Evolutionary conservation across 2,888 invertebrate genomes (phyloP).

Genomic region (Druceiella hillmani): DNA sequence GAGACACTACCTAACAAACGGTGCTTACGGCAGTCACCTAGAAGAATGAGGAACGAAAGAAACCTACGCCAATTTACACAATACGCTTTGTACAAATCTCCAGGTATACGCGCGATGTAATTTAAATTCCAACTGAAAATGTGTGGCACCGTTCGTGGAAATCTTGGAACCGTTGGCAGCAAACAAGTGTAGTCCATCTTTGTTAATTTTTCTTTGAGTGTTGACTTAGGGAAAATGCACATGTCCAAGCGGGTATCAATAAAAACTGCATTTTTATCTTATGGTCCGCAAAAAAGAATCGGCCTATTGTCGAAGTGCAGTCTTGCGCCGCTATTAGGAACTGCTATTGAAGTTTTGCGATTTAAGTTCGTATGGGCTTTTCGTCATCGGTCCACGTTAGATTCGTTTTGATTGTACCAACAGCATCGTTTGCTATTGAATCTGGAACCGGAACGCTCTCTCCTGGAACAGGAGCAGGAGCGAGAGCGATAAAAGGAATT

Average conservation of each 20-base stretch:
- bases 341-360: too few species aligned
- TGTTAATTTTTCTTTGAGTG: constrained; percentile 6
- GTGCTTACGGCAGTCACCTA: constrained; percentile 22
- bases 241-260: too few species aligned
- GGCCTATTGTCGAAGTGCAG: constrained; percentile 12
- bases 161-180: constrained; percentile 27
- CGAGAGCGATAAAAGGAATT: too few species aligned
- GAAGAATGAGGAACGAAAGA: constrained; percentile 21
- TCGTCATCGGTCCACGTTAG: too few species aligned
- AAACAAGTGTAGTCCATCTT: constrained; percentile 20
- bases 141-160: constrained; percentile 22
- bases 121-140: constrained; percentile 22
- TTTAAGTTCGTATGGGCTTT: constrained; percentile 16
- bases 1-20: constrained; percentile 13
- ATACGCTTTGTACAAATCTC: constrained; percentile 26
- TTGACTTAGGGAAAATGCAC: constrained; percentile 12
- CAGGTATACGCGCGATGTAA: constrained; percentile 24
- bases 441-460: too few species aligned
- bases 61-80: constrained; percentile 26
- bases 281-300: constrained; percentile 12
- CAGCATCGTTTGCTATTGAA: too few species aligned
- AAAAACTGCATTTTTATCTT: too few species aligned
- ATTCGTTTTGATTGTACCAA: too few species aligned
- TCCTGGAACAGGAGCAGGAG: too few species aligned
- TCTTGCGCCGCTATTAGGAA: constrained; percentile 22